Evolutionary conservation across 2,797 vertebrate genomes (phyloP).

Genomic region (Phyllotis vaccarum): DNA sequence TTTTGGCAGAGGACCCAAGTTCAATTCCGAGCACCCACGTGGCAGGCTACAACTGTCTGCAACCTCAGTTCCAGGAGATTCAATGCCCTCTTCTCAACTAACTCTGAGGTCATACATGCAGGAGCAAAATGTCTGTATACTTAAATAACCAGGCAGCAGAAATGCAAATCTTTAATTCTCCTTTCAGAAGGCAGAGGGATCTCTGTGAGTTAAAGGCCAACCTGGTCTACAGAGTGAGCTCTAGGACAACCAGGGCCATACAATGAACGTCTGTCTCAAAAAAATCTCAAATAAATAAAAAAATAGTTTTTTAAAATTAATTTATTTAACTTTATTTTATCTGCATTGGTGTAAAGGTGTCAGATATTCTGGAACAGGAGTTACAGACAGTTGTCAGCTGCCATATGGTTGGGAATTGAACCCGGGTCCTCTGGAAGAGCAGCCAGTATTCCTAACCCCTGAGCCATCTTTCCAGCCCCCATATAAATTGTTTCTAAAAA

Average conservation of each 20-base stretch:
- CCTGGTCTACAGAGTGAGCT: not conserved
- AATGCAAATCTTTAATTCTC: too few species aligned
- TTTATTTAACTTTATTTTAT: too few species aligned
- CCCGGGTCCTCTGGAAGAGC: too few species aligned
- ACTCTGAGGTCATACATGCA: not conserved
- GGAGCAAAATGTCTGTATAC: not conserved
- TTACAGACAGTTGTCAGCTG: too few species aligned
- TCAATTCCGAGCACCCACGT: not conserved
- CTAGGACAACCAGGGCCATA: not conserved
- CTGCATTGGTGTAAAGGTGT: too few species aligned
- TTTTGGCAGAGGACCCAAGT: not conserved
- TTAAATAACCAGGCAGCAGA: not conserved
- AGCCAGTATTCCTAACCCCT: too few species aligned
- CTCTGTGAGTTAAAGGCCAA: too few species aligned
- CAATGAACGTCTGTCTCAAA: not conserved
- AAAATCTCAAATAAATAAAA: not conserved
- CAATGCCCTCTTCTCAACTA: not conserved
- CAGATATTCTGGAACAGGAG: too few species aligned
- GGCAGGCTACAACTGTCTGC: not conserved
- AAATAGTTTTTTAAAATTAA: not conserved
- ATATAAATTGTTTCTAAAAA: not conserved
- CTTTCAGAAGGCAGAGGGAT: too few species aligned
- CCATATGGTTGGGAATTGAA: too few species aligned
- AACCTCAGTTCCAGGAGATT: not conserved
- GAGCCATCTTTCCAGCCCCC: too few species aligned